Conservation (phyloP, 2,888 invertebrate species). For the Hanleya hanleyi region DNA sequence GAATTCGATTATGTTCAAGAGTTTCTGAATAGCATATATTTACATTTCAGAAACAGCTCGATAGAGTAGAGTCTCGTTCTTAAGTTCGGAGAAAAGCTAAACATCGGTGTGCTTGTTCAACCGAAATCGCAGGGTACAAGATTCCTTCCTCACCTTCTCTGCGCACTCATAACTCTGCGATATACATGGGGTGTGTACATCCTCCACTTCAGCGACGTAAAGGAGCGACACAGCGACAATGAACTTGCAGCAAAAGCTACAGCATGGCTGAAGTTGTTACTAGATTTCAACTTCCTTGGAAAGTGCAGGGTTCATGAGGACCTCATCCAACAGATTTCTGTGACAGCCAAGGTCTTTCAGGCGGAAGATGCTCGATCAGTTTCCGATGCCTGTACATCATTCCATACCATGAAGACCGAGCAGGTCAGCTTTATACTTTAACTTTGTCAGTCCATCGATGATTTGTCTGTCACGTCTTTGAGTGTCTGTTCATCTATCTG, state of each 20-base stretch:
- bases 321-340: neutral
- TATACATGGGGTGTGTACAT: neutral
- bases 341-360: neutral
- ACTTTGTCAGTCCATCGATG: too few species aligned
- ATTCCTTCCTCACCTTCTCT: neutral
- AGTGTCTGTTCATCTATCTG: too few species aligned
- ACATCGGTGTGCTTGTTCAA: neutral
- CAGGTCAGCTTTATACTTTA: too few species aligned
- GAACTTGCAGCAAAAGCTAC: neutral
- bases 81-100: neutral
- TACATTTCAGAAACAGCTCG: constrained; percentile 1
- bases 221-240: neutral
- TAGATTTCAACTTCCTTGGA: neutral
- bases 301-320: neutral
- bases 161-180: neutral
- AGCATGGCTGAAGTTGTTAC: neutral
- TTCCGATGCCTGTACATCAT: neutral
- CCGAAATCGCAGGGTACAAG: neutral
- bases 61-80: neutral
- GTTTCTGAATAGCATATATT: neutral
- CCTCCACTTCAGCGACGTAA: neutral
- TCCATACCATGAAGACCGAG: neutral
- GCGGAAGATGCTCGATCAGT: neutral
- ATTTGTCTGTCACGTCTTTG: too few species aligned
- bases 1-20: neutral